A percentile compares a stretch with the other conserved stretches of the same genome.
Evolutionary conservation across 1,140 invertebrate species (phyloP).

Genomic region (Bombus superbus): DNA sequence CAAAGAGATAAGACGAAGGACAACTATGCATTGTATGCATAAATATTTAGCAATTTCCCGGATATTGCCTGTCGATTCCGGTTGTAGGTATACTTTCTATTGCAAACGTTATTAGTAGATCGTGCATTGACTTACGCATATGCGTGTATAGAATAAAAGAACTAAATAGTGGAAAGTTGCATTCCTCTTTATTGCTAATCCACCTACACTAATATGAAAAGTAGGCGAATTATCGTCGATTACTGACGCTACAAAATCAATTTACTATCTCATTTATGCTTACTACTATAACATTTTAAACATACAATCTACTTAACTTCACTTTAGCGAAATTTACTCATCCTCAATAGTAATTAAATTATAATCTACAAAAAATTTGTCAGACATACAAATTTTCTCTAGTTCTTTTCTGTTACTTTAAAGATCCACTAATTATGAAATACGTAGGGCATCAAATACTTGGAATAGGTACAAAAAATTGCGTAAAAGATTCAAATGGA

Average conservation of each 20-base stretch:
- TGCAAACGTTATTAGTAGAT: constrained; percentile 15
- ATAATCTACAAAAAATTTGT: background rate
- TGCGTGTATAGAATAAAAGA: constrained; percentile 11
- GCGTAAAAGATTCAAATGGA: background rate
- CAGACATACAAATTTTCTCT: no score
- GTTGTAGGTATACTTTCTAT: constrained; percentile 25
- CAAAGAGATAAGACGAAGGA: background rate
- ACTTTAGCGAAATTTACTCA: no score
- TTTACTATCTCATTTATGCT: background rate
- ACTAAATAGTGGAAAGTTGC: constrained; percentile 26
- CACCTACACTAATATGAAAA: background rate
- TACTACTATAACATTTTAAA: background rate
- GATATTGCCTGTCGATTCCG: constrained; percentile 10
- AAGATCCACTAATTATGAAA: background rate
- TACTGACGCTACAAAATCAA: no score
- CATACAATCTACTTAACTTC: background rate
- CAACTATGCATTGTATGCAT: background rate
- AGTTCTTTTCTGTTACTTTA: background rate
- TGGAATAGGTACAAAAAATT: background rate
- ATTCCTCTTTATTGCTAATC: background rate
- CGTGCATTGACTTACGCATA: constrained; percentile 16
- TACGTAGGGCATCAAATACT: no score
- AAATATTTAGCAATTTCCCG: background rate
- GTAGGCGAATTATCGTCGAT: background rate
- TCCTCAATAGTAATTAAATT: background rate